Conservation (phyloP, 1,140 invertebrate species). For the Drosophila bocki region DNA sequence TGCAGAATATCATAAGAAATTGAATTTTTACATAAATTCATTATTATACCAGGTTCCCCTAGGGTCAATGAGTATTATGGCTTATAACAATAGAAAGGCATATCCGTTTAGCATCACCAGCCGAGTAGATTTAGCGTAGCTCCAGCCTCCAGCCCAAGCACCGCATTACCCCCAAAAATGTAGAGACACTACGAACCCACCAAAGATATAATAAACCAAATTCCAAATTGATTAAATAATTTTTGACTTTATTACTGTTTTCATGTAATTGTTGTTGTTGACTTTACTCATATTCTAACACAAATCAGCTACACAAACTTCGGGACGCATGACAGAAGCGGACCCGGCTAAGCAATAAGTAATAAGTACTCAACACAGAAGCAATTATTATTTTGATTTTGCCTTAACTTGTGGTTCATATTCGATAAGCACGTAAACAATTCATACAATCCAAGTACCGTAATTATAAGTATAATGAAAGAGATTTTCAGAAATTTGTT, state of each 20-base stretch:
- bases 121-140: too few species aligned
- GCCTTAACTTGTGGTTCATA: slow-evolving; percentile 8
- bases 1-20: background rate
- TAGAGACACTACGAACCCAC: background rate
- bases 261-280: slow-evolving; percentile 46
- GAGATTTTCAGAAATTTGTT: slow-evolving; percentile 37
- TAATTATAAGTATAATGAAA: slow-evolving; percentile 33
- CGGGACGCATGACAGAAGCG: slow-evolving; percentile 24
- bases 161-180: background rate
- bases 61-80: too few species aligned
- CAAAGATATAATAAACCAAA: background rate
- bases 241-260: slow-evolving; percentile 69
- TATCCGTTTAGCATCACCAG: too few species aligned
- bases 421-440: slow-evolving; percentile 53
- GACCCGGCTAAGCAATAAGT: slow-evolving; percentile 64
- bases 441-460: slow-evolving; percentile 61
- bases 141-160: too few species aligned
- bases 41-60: too few species aligned
- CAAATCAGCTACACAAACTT: slow-evolving; percentile 73
- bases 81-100: too few species aligned
- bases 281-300: slow-evolving; percentile 67
- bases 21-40: too few species aligned
- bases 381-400: slow-evolving; percentile 28
- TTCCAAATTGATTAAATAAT: slow-evolving; percentile 58
- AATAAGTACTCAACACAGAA: slow-evolving; percentile 71